Evolutionary conservation across 2,113 vertebrate genomes (phyloP).

Genomic region (Gymnocephalus cernua): DNA sequence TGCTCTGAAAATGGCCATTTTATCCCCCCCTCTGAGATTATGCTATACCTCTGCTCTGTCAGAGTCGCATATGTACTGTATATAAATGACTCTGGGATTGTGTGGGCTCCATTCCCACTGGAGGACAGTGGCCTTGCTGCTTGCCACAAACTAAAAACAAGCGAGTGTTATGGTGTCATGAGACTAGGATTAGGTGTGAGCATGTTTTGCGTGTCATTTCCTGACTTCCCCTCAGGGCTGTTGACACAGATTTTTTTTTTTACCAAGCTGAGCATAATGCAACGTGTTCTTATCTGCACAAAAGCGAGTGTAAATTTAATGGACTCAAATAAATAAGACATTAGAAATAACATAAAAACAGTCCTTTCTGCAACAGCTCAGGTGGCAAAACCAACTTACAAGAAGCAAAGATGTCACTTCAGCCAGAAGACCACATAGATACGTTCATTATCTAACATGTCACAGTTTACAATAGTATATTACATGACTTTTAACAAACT

Average conservation of each 20-base stretch:
- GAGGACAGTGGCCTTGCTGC: conserved; percentile 31
- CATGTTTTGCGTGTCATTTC: conserved; percentile 61
- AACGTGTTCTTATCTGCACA: conserved; percentile 36
- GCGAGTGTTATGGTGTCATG: conserved; percentile 7
- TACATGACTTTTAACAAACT: conserved; percentile 10
- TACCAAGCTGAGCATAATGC: conserved; percentile 20
- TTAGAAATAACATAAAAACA: conserved; percentile 4
- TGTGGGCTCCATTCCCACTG: conserved; percentile 18
- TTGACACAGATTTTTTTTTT: conserved; percentile 31
- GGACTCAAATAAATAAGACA: conserved; percentile 51
- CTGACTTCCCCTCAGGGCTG: conserved; percentile 47
- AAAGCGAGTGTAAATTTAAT: conserved; percentile 43
- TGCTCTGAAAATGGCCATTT: conserved; percentile 48
- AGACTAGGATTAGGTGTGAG: conserved; percentile 44
- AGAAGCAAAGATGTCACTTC: conserved; percentile 19
- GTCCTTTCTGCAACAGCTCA: conserved; percentile 9
- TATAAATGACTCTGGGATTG: conserved; percentile 43
- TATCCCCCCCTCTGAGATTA: conserved; percentile 3
- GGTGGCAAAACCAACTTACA: conserved; percentile 28
- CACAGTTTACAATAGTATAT: conserved; percentile 45
- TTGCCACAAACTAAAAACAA: conserved; percentile 48
- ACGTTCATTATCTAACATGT: conserved; percentile 40
- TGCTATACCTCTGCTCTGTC: conserved; percentile 39
- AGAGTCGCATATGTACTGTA: background rate
- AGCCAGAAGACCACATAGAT: conserved; percentile 7